These are phyloP conservation scores for Triplophysa bombifrons DNA, from an alignment of 2,797 vertebrate species.

Conservation along the genomic window DNA sequence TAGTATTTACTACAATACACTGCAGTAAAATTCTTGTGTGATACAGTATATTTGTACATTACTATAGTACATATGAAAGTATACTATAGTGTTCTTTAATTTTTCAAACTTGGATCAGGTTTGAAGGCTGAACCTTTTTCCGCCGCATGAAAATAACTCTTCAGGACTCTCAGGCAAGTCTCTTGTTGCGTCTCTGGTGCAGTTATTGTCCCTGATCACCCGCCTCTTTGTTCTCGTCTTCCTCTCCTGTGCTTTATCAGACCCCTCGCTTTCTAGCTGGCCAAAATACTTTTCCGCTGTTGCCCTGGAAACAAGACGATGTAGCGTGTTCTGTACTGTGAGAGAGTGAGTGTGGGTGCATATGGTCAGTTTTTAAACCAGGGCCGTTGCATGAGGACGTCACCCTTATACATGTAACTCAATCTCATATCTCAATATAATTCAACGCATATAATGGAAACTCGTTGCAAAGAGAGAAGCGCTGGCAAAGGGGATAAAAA, in stretches of 20 bases:
- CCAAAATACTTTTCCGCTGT: constrained; percentile 69
- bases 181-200: constrained; percentile 3
- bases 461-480: neutral
- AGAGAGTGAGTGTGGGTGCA: constrained; percentile 33
- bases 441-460: neutral
- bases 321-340: constrained; percentile 52
- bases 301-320: constrained; percentile 75
- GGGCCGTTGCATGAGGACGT: constrained; percentile 8
- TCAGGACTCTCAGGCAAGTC: neutral
- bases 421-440: no score
- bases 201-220: constrained; percentile 42
- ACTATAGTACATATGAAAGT: no score
- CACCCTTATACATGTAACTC: neutral
- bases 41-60: no score
- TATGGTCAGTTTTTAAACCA: constrained; percentile 13
- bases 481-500: neutral
- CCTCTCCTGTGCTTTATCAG: constrained; percentile 57
- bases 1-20: no score
- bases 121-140: neutral
- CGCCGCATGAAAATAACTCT: constrained; percentile 22
- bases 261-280: constrained; percentile 55
- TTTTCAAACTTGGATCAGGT: neutral
- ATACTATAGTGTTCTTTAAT: no score
- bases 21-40: no score
- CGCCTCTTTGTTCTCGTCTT: constrained; percentile 38